Percentiles rank a stretch among this genome's conserved stretches.
Evolutionary conservation across 2,888 invertebrate species (phyloP).

Genomic region (Ophion slaviceki): DNA sequence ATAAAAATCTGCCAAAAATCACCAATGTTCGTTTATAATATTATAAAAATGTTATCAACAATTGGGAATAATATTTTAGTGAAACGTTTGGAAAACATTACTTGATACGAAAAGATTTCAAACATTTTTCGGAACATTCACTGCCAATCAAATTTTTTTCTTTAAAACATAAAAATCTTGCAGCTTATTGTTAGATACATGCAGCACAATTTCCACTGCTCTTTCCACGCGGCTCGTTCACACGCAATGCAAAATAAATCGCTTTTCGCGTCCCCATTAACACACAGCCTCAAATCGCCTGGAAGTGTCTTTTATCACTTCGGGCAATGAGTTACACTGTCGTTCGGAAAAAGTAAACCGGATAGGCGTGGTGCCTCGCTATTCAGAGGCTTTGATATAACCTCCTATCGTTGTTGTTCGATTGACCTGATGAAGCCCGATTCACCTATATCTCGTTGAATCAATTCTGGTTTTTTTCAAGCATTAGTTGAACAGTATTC

Average conservation of each 20-base stretch:
- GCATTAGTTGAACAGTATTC: slow-evolving; percentile 12
- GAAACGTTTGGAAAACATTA: no score
- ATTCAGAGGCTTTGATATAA: slow-evolving; percentile 46
- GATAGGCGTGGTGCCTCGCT: slow-evolving; percentile 50
- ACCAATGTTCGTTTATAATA: no score
- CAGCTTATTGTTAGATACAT: no score
- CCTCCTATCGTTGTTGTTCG: slow-evolving; percentile 30
- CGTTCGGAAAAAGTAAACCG: slow-evolving; percentile 42
- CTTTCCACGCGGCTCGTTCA: not conserved
- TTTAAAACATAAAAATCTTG: no score
- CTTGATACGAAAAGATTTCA: no score
- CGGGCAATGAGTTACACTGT: slow-evolving; percentile 3
- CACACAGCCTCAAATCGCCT: not conserved
- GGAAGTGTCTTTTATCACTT: slow-evolving; percentile 34
- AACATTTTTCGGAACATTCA: no score
- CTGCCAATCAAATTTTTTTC: no score
- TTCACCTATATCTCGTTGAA: slow-evolving; percentile 32
- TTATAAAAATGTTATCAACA: no score
- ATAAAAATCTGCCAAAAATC: no score
- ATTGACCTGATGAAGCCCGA: slow-evolving; percentile 25
- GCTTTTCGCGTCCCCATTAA: slow-evolving; percentile 11
- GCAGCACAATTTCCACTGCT: no score
- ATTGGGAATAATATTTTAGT: no score
- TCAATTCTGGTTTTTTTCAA: not conserved
- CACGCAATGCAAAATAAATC: slow-evolving; percentile 17